phyloP scores from a whole-genome alignment of 2,797 vertebrate species.

The Momotus momota region DNA sequence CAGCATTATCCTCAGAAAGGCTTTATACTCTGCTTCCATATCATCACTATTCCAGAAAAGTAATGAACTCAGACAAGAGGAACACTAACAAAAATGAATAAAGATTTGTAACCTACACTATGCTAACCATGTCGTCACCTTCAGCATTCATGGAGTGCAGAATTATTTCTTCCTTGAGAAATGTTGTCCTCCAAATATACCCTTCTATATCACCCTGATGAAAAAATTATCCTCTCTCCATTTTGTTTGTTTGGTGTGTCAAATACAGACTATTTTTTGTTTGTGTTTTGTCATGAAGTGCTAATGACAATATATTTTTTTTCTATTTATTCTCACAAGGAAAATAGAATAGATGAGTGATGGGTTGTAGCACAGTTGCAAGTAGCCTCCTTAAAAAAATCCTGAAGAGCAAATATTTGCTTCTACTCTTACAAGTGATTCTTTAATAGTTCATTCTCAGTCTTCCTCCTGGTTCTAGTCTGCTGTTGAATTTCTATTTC shows the following conservation, averaged over 20 bases:
- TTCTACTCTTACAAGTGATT: accelerated
- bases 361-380: neutral
- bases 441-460: neutral
- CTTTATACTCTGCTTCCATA: neutral
- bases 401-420: neutral
- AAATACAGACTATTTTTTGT: neutral
- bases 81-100: neutral
- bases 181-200: neutral
- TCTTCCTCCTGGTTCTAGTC: neutral
- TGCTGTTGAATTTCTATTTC: neutral
- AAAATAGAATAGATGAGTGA: neutral
- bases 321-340: neutral
- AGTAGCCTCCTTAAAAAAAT: neutral
- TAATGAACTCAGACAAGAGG: neutral
- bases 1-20: neutral
- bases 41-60: neutral
- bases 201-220: neutral
- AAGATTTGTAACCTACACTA: neutral
- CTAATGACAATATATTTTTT: neutral
- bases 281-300: neutral
- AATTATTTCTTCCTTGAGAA: neutral
- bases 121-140: neutral
- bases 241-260: neutral
- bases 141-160: neutral
- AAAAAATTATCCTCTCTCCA: neutral